phyloP scores from a whole-genome alignment of 1,140 invertebrate genomes.

The Colletes latitarsis region DNA sequence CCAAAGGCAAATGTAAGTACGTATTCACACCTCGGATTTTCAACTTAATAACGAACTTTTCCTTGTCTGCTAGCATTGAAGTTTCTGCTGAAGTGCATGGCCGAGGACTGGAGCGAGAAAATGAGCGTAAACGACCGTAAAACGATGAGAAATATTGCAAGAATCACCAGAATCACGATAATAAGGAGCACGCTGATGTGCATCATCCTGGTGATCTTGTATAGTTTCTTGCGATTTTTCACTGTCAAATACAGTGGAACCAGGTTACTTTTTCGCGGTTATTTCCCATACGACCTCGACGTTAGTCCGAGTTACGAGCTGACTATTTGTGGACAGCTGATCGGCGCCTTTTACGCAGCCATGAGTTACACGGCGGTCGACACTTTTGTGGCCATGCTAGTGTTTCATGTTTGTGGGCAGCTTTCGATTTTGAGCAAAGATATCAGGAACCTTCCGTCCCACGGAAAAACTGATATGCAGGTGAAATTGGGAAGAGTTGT shows the following conservation, averaged over 20 bases:
- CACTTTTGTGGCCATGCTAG: constrained; percentile 77
- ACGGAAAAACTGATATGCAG: background rate
- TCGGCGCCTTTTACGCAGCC: constrained; percentile 70
- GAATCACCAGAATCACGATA: constrained; percentile 33
- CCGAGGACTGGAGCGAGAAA: constrained; percentile 40
- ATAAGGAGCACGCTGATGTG: constrained; percentile 26
- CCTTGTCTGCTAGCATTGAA: constrained; percentile 43
- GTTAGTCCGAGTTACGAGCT: constrained; percentile 78
- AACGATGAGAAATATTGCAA: constrained; percentile 44
- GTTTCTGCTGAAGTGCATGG: constrained; percentile 46
- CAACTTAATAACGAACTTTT: background rate
- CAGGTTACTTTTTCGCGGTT: constrained; percentile 20
- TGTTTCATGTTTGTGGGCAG: constrained; percentile 80
- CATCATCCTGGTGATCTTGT: background rate
- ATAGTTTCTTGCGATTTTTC: background rate
- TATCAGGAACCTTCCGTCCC: background rate
- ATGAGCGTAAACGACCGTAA: background rate
- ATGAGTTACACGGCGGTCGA: constrained; percentile 79
- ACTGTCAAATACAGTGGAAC: background rate
- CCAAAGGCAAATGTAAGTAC: constrained; percentile 47
- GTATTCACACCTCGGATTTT: background rate
- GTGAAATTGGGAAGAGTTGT: constrained; percentile 23
- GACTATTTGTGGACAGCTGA: constrained; percentile 77
- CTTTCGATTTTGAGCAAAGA: constrained; percentile 55
- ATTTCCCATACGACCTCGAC: constrained; percentile 76